Percentiles rank a stretch among this genome's conserved stretches.
Evolutionary conservation across 2,113 vertebrate genomes (phyloP).

Genomic region (Pedionomus torquatus): DNA sequence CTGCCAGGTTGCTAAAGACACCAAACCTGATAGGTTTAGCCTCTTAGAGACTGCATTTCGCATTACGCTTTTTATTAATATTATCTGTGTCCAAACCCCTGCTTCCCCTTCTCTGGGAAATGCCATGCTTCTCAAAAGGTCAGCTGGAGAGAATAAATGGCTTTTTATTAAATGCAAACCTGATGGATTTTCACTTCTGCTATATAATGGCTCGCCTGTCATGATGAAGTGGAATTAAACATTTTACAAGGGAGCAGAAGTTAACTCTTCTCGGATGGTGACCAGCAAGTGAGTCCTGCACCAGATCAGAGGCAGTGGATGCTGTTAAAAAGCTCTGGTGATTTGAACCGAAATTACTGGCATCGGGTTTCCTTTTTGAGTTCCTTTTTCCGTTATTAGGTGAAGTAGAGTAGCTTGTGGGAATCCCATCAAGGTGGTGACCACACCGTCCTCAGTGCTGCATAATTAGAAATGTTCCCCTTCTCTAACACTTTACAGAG

Average conservation of each 20-base stretch:
- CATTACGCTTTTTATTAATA: not conserved
- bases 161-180: constrained; percentile 45
- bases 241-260: not conserved
- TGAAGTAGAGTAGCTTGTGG: not conserved
- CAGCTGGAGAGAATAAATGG: constrained; percentile 19
- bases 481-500: not conserved
- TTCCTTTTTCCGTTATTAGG: not conserved
- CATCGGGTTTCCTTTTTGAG: not conserved
- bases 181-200: constrained; percentile 32
- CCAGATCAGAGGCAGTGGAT: accelerated
- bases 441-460: not conserved
- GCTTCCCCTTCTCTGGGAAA: constrained; percentile 39
- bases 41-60: not conserved
- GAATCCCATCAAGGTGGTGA: not conserved
- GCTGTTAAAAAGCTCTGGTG: not conserved
- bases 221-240: not conserved
- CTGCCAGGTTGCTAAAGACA: not conserved
- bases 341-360: not conserved
- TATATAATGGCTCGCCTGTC: not conserved
- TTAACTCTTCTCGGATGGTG: not conserved
- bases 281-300: not conserved
- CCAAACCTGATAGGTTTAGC: not conserved
- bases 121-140: not conserved
- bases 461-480: not conserved
- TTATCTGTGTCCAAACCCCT: constrained; percentile 28